Conservation (phyloP, 2,113 vertebrate species). For the Ariopsis seemanni region DNA sequence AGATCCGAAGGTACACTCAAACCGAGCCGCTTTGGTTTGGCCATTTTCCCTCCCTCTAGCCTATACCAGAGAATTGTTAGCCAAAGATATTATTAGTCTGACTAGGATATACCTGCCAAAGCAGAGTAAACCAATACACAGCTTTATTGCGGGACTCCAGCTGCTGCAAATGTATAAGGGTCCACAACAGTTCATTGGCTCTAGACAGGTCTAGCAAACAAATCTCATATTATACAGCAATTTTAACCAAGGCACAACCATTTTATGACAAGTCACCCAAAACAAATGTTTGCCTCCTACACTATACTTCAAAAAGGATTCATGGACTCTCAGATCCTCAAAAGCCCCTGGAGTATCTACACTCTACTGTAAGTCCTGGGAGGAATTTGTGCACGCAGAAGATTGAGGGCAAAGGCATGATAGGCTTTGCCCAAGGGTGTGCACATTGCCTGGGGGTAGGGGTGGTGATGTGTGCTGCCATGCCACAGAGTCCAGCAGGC, state of each 20-base stretch:
- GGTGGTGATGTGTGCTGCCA: slow-evolving; percentile 18
- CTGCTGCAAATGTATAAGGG: not conserved
- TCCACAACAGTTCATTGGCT: not conserved
- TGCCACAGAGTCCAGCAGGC: slow-evolving; percentile 49
- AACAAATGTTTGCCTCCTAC: not conserved
- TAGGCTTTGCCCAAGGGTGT: slow-evolving; percentile 37
- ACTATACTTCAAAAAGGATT: not conserved
- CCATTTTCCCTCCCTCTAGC: not conserved
- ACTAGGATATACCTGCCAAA: slow-evolving; percentile 9
- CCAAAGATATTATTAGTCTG: slow-evolving; percentile 35
- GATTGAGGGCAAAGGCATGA: slow-evolving; percentile 53
- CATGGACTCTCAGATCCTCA: not conserved
- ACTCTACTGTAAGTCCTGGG: not conserved
- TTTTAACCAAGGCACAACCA: not conserved
- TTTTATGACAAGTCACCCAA: not conserved
- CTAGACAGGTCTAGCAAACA: not conserved
- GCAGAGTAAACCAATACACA: slow-evolving; percentile 15
- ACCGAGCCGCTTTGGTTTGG: slow-evolving; percentile 6
- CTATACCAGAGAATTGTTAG: slow-evolving; percentile 8
- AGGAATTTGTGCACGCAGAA: slow-evolving; percentile 48
- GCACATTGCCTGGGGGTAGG: slow-evolving; percentile 40
- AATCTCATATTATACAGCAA: not conserved
- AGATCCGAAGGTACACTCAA: slow-evolving; percentile 7
- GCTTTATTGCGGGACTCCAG: not conserved
- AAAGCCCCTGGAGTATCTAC: not conserved